Conservation (phyloP, 2,113 vertebrate genomes). For the Sceloporus tristichus region DNA sequence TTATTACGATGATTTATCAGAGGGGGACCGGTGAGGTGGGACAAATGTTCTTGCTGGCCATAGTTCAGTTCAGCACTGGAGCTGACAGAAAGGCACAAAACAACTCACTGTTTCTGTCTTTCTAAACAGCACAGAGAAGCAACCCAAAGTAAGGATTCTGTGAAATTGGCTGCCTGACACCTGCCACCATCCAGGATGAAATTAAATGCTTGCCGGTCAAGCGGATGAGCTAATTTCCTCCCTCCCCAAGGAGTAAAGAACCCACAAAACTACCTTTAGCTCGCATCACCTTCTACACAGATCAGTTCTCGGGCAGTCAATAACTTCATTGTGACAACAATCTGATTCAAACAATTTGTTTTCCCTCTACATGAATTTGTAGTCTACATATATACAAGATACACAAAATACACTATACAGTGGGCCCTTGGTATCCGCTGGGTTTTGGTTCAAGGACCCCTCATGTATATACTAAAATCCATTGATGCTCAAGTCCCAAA, state of each 20-base stretch:
- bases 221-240: background rate
- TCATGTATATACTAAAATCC: no score
- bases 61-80: conserved; percentile 63
- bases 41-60: conserved; percentile 53
- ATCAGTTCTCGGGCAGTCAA: conserved; percentile 23
- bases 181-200: conserved; percentile 37
- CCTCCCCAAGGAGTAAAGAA: conserved; percentile 29
- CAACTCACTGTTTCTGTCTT: conserved; percentile 44
- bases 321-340: conserved; percentile 33
- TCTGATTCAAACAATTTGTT: conserved; percentile 49
- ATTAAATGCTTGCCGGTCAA: background rate
- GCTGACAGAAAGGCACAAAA: conserved; percentile 32
- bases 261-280: background rate
- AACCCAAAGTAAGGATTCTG: conserved; percentile 33
- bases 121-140: conserved; percentile 51
- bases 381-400: conserved; percentile 22
- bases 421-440: no score
- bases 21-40: conserved; percentile 41
- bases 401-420: background rate
- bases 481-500: no score
- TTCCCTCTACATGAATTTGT: conserved; percentile 41
- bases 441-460: background rate
- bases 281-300: conserved; percentile 4
- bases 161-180: conserved; percentile 19
- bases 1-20: conserved; percentile 67